Evolutionary conservation across 2,797 vertebrate species (phyloP), one percentile per base, ranked within the genome.

Genomic region (Sciaenops ocellatus): DNA sequence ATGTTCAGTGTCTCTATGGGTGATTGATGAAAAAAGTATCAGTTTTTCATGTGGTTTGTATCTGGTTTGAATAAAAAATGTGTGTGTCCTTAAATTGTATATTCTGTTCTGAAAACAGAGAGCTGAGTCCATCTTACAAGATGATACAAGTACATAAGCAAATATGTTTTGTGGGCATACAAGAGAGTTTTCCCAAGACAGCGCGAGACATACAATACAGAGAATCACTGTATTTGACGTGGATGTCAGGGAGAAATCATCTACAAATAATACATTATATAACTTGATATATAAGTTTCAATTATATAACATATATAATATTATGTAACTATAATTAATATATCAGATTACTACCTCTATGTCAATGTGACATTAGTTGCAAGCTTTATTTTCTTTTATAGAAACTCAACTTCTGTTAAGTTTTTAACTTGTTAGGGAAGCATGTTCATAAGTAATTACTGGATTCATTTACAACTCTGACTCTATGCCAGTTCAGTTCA

Each of bases 301-400:
- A 34, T 34, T 9, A 38, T 38, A 38, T 9, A 38, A 38, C 34
- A 34, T 9, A 34, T 34, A 8, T 34, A 34, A 34, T 34, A 34
- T 34, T 47, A 48, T 72, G n/a, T 65, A 80, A 51, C 69, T 46
- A 24, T 28, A 26, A 67, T 59, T 47, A 46, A 38, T 51, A 66
- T 41, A 75, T 62, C 47, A 62, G 12, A 59, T 34, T 41, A 57
- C 63, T 83, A 55, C 72, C 74, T 82, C 80, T 73, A 6, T 67
- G 28, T 50, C 13, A 44, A 52, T n/a, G 47, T 72, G 67, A 57
- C 10, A 18, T 69, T 28, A 26, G 42, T 57, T 48, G 17, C n/a
- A 61, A 28, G 26, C 4, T 51, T 76, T 42, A 44, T 54, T 71
- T 69, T 78, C 52, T 57, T 70, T 67, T 1, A 62, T 16, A 34